phyloP scores from a whole-genome alignment of 2,797 vertebrate genomes.

The Anniella stebbinsi region DNA sequence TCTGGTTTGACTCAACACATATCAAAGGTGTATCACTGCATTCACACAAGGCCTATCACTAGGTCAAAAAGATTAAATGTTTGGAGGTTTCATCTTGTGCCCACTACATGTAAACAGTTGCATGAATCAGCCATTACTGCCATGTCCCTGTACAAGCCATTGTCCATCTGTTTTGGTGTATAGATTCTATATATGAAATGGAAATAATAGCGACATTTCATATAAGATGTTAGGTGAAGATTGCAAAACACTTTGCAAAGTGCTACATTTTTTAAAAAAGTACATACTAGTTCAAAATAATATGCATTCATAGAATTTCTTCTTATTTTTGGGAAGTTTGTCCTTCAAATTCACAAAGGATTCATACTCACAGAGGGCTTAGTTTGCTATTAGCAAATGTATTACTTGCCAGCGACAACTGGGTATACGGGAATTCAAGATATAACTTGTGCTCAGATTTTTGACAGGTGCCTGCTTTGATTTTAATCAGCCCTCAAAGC shows the following conservation, averaged over 20 bases:
- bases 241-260: neutral
- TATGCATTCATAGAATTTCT: neutral
- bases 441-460: constrained; percentile 34
- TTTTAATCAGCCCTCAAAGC: constrained; percentile 44
- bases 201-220: neutral
- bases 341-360: constrained; percentile 26
- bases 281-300: neutral
- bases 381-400: constrained; percentile 19
- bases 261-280: neutral
- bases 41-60: neutral
- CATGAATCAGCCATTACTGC: neutral
- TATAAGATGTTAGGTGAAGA: neutral
- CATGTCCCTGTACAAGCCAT: neutral
- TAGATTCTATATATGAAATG: neutral
- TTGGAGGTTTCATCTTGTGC: neutral
- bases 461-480: constrained; percentile 22
- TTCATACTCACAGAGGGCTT: neutral
- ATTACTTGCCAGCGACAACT: constrained; percentile 23
- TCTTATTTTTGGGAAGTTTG: neutral
- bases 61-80: neutral
- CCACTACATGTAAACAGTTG: neutral
- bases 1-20: neutral
- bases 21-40: neutral
- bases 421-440: constrained; percentile 16
- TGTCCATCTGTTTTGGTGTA: neutral